A percentile compares a stretch with the other conserved stretches of the same genome.
These are phyloP conservation scores for Drosophila niveifrons DNA, from an alignment of 2,888 invertebrate genomes.

Conservation along the genomic window DNA sequence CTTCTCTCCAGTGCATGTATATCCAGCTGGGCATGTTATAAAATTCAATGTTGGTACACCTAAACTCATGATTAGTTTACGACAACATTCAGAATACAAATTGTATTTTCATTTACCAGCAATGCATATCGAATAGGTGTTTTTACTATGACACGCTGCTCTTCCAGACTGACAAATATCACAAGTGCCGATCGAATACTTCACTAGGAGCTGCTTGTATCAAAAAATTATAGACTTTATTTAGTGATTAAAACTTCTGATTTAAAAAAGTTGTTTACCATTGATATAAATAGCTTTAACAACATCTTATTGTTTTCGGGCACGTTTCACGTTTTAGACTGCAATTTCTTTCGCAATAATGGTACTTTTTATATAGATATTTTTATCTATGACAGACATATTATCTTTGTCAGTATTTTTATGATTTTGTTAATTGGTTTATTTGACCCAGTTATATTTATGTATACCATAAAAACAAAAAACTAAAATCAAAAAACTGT, in stretches of 20 bases:
- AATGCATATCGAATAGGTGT: constrained; percentile 57
- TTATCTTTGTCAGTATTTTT: constrained; percentile 29
- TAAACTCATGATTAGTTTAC: constrained; percentile 4
- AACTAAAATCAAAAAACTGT: not conserved
- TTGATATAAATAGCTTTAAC: constrained; percentile 1
- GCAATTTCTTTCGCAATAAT: not conserved
- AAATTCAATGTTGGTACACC: constrained; percentile 33
- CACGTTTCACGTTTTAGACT: constrained; percentile 28
- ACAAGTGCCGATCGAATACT: constrained; percentile 42
- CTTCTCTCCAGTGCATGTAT: constrained; percentile 59
- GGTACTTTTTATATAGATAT: constrained; percentile 25
- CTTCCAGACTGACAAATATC: constrained; percentile 52
- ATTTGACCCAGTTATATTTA: constrained; percentile 1
- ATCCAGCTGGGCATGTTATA: constrained; percentile 46
- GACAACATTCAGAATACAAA: not conserved
- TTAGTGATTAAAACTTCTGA: not conserved
- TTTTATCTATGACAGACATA: constrained; percentile 19
- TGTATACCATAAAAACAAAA: not conserved
- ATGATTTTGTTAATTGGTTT: constrained; percentile 10
- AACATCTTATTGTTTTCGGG: constrained; percentile 13
- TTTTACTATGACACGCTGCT: constrained; percentile 59
- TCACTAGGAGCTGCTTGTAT: constrained; percentile 41
- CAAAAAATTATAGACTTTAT: not conserved
- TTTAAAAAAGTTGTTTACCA: constrained; percentile 6
- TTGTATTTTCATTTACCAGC: constrained; percentile 28